Conservation (phyloP, 2,888 invertebrate species). For the Oligia fasciuncula region DNA sequence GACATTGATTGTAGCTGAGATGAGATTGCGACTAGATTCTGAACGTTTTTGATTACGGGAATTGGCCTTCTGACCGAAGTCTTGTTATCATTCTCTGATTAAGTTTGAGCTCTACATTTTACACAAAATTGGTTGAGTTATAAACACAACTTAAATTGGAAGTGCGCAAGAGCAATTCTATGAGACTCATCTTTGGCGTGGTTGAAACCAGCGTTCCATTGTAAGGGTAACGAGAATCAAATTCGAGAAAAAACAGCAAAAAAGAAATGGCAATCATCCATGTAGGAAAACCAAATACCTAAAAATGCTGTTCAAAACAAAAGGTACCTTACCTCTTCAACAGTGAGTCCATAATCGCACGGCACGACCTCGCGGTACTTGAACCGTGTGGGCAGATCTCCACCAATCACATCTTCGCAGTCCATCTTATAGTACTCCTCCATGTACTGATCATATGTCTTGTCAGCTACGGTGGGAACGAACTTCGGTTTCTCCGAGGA, state of each 20-base stretch:
- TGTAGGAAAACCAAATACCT: not conserved
- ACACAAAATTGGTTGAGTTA: not conserved
- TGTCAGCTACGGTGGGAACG: constrained; percentile 92
- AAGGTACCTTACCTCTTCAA: constrained; percentile 93
- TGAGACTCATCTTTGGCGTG: not conserved
- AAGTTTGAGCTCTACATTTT: not conserved
- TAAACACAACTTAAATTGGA: not conserved
- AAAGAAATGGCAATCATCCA: no score
- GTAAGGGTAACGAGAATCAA: not conserved
- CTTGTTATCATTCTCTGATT: not conserved
- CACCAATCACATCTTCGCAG: constrained; percentile 98
- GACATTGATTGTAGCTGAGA: no score
- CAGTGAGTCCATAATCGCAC: constrained; percentile 96
- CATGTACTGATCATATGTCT: constrained; percentile 95
- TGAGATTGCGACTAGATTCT: no score
- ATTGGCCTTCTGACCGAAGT: not conserved
- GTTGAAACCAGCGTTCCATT: not conserved
- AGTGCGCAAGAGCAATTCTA: not conserved
- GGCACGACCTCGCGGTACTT: constrained; percentile 97
- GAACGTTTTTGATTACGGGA: no score
- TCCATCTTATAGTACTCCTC: constrained; percentile 98
- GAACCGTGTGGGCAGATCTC: constrained; percentile 97
- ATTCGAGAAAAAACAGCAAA: not conserved
- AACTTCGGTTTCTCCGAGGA: constrained; percentile 95
- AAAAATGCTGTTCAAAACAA: not conserved